Percentiles rank a stretch among this genome's conserved stretches.
phyloP scores from a whole-genome alignment of 2,888 invertebrate genomes.

The Gari tellinella region DNA sequence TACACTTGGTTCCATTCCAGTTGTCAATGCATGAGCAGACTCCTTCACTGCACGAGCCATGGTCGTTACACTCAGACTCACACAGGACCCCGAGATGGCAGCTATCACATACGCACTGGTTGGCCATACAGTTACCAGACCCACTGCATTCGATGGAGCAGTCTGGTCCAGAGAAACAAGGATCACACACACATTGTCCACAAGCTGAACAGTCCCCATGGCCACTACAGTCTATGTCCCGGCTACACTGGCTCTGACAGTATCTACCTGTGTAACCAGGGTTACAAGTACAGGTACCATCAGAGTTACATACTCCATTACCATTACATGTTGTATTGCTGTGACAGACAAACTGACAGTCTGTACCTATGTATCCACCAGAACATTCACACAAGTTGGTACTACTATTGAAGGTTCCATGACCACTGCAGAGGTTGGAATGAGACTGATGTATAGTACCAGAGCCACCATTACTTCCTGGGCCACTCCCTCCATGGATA shows the following conservation, averaged over 20 bases:
- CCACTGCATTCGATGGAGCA: constrained; percentile 69
- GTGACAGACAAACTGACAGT: constrained; percentile 72
- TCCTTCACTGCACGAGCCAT: constrained; percentile 61
- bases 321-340: constrained; percentile 54
- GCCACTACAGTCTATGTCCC: constrained; percentile 61
- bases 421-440: constrained; percentile 64
- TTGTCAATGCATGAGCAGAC: constrained; percentile 64
- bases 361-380: constrained; percentile 62
- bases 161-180: constrained; percentile 71
- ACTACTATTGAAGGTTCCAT: constrained; percentile 51
- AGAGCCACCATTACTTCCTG: constrained; percentile 27
- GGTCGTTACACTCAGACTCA: constrained; percentile 70
- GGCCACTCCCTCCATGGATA: constrained; percentile 53
- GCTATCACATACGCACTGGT: constrained; percentile 67
- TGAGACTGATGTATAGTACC: constrained; percentile 51
- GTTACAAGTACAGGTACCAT: constrained; percentile 70
- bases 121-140: constrained; percentile 65
- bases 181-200: constrained; percentile 73
- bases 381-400: constrained; percentile 58
- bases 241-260: constrained; percentile 69
- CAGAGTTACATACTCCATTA: constrained; percentile 65
- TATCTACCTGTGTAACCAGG: constrained; percentile 66
- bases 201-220: constrained; percentile 69
- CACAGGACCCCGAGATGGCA: constrained; percentile 72
- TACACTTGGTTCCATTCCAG: constrained; percentile 71